These are phyloP conservation scores for Scaptomyza pallida DNA, from an alignment of 1,140 invertebrate species.

Conservation along the genomic window DNA sequence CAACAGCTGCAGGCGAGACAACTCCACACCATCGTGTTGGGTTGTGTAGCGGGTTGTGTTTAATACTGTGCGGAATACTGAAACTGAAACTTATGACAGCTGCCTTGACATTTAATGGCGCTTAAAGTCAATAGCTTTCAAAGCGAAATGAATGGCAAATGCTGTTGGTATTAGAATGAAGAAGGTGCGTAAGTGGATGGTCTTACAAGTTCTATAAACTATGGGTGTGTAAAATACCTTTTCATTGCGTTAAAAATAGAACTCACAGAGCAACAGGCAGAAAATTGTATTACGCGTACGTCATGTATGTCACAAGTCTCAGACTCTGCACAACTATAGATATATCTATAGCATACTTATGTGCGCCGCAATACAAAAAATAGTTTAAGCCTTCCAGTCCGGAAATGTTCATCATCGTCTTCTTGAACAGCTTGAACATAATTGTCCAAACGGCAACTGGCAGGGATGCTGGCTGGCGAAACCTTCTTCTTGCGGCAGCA, in stretches of 20 bases:
- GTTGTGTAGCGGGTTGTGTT: neutral
- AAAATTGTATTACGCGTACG: slow-evolving; percentile 11
- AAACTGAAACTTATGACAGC: slow-evolving; percentile 33
- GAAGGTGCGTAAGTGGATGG: neutral
- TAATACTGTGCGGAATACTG: neutral
- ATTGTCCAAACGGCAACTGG: slow-evolving; percentile 47
- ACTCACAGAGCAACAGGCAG: slow-evolving; percentile 35
- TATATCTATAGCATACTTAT: slow-evolving; percentile 71
- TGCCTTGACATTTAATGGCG: slow-evolving; percentile 72
- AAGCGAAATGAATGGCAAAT: slow-evolving; percentile 45
- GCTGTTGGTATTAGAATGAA: neutral
- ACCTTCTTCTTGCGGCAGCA: neutral
- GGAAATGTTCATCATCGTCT: slow-evolving; percentile 31
- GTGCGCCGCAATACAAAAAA: slow-evolving; percentile 44
- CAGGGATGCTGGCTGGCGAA: slow-evolving; percentile 50
- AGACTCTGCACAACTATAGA: slow-evolving; percentile 24
- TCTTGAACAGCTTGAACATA: slow-evolving; percentile 45
- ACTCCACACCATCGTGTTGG: neutral
- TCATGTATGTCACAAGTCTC: slow-evolving; percentile 4
- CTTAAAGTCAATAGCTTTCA: slow-evolving; percentile 33
- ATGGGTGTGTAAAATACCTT: neutral
- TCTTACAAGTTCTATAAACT: no score
- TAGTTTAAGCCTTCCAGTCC: neutral
- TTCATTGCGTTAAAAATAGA: no score
- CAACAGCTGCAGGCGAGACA: slow-evolving; percentile 63